phyloP scores from a whole-genome alignment of 2,113 vertebrate species.

The Anolis carolinensis region DNA sequence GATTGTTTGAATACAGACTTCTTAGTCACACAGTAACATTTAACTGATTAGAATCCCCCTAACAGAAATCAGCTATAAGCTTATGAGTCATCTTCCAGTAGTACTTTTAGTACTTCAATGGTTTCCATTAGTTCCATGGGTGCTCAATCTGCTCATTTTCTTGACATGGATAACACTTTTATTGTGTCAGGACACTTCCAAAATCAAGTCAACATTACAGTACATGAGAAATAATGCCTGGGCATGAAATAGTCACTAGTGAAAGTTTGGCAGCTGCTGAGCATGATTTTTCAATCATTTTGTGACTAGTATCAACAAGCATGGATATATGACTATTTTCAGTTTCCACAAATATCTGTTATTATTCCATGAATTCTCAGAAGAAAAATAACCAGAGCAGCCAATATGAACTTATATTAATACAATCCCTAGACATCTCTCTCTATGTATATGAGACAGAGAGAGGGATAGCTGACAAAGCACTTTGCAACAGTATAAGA shows the following conservation, averaged over 20 bases:
- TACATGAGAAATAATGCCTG: slow-evolving; percentile 25
- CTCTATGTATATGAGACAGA: slow-evolving; percentile 36
- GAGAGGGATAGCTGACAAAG: slow-evolving; percentile 68
- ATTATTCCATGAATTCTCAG: slow-evolving; percentile 53
- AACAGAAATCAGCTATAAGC: slow-evolving; percentile 6
- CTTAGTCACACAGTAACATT: slow-evolving; percentile 47
- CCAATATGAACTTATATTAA: slow-evolving; percentile 69
- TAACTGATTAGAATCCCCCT: slow-evolving; percentile 40
- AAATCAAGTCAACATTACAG: slow-evolving; percentile 2
- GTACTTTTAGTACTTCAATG: slow-evolving; percentile 52
- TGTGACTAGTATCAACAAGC: slow-evolving; percentile 16
- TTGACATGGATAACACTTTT: slow-evolving; percentile 18
- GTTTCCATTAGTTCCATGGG: slow-evolving; percentile 15
- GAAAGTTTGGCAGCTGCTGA: slow-evolving; percentile 38
- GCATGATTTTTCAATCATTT: background rate
- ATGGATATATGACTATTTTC: slow-evolving; percentile 21
- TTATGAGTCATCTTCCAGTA: slow-evolving; percentile 14
- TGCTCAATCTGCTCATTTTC: slow-evolving; percentile 36
- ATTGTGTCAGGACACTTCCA: slow-evolving; percentile 36
- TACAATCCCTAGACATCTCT: slow-evolving; percentile 52
- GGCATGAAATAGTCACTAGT: background rate
- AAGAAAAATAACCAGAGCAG: slow-evolving; percentile 53
- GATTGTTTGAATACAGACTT: slow-evolving; percentile 45
- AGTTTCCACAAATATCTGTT: slow-evolving; percentile 43
- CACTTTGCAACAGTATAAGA: slow-evolving; percentile 57